Conservation (phyloP, 2,797 vertebrate species). For the Liasis olivaceus region DNA sequence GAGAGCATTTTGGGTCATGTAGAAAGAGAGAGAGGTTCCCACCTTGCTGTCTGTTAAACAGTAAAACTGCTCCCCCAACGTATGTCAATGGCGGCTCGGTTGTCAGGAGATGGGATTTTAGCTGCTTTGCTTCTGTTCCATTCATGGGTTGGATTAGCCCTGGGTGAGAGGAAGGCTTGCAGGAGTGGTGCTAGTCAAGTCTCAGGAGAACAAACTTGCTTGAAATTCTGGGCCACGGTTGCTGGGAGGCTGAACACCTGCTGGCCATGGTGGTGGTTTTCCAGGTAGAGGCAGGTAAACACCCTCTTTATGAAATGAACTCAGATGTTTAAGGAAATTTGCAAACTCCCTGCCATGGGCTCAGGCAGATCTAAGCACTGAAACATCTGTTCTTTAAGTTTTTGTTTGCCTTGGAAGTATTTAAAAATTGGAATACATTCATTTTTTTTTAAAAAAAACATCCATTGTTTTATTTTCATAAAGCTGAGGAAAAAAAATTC, state of each 20-base stretch:
- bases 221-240: not conserved
- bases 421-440: not conserved
- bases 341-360: not conserved
- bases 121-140: not conserved
- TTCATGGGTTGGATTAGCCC: not conserved
- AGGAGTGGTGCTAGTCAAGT: not conserved
- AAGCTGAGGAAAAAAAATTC: too few species aligned
- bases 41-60: not conserved
- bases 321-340: not conserved
- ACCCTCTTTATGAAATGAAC: not conserved
- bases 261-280: not conserved
- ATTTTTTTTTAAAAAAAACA: too few species aligned
- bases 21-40: not conserved
- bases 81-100: not conserved
- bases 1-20: not conserved
- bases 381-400: not conserved
- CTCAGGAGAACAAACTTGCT: not conserved
- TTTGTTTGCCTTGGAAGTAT: not conserved
- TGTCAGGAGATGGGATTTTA: not conserved
- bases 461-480: too few species aligned
- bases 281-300: not conserved
- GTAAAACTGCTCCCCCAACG: not conserved
- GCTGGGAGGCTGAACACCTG: not conserved
- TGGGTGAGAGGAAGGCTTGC: not conserved
- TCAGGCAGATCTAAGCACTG: not conserved